Percentiles rank a stretch among this genome's conserved stretches.
These are phyloP conservation scores for Choloepus hoffmanni DNA, from an alignment of 2,113 vertebrate species.

Conservation along the genomic window DNA sequence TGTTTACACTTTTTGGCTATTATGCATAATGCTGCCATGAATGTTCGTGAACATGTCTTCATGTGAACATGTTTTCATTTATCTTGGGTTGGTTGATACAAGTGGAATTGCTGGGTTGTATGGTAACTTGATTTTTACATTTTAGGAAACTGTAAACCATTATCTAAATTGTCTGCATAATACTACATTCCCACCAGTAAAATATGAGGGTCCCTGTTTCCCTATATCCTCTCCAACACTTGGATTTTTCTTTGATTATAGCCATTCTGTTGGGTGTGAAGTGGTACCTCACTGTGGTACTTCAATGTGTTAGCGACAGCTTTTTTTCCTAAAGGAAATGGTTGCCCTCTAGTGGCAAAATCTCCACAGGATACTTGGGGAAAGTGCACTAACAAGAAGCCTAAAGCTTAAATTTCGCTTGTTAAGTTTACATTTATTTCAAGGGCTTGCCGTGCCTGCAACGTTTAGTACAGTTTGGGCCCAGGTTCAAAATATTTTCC, in stretches of 20 bases:
- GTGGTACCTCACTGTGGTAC: neutral
- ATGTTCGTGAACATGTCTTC: neutral
- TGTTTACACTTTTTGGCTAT: neutral
- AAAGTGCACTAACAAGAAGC: neutral
- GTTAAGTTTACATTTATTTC: conserved; percentile 32
- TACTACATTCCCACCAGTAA: neutral
- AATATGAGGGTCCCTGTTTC: neutral
- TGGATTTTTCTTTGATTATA: neutral
- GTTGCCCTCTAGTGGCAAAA: conserved; percentile 63
- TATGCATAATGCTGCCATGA: neutral
- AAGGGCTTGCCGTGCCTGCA: neutral
- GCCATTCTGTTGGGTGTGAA: neutral
- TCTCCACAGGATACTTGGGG: neutral
- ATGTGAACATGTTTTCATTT: neutral
- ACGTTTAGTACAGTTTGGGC: neutral
- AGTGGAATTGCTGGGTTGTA: neutral
- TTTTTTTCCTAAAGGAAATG: conserved; percentile 29
- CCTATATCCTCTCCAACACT: neutral
- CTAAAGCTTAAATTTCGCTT: neutral
- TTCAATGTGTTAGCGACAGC: neutral
- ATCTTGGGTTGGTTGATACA: neutral
- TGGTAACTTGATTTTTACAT: neutral
- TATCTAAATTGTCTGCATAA: neutral
- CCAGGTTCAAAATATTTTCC: conserved; percentile 18
- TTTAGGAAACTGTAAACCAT: neutral